phyloP scores from a whole-genome alignment of 1,140 invertebrate species.

The Calycopis cecrops region DNA sequence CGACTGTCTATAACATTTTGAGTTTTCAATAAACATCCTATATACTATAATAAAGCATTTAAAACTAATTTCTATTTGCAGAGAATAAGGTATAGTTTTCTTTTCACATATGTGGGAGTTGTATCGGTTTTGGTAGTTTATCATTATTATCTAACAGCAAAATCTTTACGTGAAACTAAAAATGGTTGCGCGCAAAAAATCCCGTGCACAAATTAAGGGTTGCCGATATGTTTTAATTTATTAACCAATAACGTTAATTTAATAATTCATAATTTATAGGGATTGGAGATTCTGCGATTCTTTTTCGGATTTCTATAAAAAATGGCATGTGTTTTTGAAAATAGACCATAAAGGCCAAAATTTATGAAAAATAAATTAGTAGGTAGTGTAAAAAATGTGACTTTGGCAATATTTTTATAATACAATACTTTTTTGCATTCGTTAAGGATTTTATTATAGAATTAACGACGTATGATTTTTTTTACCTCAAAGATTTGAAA shows the following conservation, averaged over 20 bases:
- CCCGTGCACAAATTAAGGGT: constrained; percentile 42
- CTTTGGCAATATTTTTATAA: no score
- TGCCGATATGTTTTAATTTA: constrained; percentile 58
- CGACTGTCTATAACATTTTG: constrained; percentile 47
- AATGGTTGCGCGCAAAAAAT: constrained; percentile 65
- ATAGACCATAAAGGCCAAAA: neutral
- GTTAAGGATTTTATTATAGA: no score
- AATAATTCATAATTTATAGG: constrained; percentile 28
- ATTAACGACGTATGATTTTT: no score
- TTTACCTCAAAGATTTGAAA: neutral
- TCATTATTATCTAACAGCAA: constrained; percentile 62
- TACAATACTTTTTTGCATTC: no score
- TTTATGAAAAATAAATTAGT: no score
- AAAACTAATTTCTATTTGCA: neutral
- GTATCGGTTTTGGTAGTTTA: constrained; percentile 14
- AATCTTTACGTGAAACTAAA: constrained; percentile 70
- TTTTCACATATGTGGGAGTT: constrained; percentile 13
- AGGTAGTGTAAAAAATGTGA: no score
- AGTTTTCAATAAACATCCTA: constrained; percentile 1
- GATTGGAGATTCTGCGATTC: neutral
- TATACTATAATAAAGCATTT: neutral
- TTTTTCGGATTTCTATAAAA: constrained; percentile 11
- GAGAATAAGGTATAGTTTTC: constrained; percentile 17
- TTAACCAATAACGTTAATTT: constrained; percentile 33
- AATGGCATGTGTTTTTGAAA: neutral